Evolutionary conservation across 2,888 invertebrate species (phyloP).

Genomic region (Sarcophaga rosellei): DNA sequence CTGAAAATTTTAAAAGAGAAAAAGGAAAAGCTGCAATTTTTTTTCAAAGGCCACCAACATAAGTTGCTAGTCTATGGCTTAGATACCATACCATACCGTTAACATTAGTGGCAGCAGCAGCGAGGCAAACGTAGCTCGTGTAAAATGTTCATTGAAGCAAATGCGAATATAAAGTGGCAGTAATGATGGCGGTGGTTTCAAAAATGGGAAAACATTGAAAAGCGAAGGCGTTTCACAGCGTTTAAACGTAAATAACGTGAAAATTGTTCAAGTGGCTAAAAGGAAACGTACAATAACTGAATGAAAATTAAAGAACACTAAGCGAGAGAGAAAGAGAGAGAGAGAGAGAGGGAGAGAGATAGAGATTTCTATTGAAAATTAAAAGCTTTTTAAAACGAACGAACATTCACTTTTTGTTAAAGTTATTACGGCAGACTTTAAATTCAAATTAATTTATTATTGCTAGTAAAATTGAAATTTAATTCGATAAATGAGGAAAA

Average conservation of each 20-base stretch:
- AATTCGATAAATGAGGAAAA: neutral
- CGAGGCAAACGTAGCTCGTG: constrained; percentile 36
- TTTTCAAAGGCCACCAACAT: constrained; percentile 14
- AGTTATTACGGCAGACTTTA: neutral
- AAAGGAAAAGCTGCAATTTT: constrained; percentile 33
- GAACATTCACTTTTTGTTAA: neutral
- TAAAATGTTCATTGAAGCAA: constrained; percentile 58
- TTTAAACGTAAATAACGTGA: constrained; percentile 35
- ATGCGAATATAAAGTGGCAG: constrained; percentile 61
- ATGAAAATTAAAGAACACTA: neutral
- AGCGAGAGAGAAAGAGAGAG: neutral
- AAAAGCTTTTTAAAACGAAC: constrained; percentile 38
- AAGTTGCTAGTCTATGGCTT: constrained; percentile 4
- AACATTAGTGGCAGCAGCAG: constrained; percentile 3
- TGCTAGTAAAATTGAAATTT: constrained; percentile 3
- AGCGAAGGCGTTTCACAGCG: constrained; percentile 36
- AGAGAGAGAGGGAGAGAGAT: neutral
- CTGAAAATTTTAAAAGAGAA: neutral
- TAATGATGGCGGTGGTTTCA: constrained; percentile 47
- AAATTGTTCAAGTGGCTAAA: constrained; percentile 5
- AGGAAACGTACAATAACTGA: constrained; percentile 30
- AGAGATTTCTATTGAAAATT: constrained; percentile 37
- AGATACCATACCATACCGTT: constrained; percentile 8
- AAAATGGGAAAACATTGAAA: constrained; percentile 25
- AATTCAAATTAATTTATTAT: neutral